phyloP scores from a whole-genome alignment of 2,113 vertebrate species.

The Hippocampus mohnikei region DNA sequence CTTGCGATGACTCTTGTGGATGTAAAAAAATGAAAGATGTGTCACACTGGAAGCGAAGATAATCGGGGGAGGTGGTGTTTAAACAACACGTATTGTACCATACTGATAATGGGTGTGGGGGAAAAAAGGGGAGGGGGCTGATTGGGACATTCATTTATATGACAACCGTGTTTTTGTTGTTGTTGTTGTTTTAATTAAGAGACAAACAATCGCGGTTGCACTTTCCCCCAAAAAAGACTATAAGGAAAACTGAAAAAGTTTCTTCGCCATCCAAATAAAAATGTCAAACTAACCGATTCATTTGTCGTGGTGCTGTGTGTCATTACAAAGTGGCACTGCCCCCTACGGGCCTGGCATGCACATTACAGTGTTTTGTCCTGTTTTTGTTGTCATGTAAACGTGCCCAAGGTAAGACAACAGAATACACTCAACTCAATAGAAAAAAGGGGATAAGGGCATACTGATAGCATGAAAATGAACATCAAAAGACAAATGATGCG shows the following conservation, averaged over 20 bases:
- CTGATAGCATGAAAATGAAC: background rate
- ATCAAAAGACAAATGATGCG: background rate
- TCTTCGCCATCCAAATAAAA: no score
- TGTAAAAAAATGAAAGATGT: background rate
- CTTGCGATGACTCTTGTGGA: background rate
- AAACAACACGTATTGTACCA: background rate
- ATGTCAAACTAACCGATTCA: no score
- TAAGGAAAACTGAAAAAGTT: no score
- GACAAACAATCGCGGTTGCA: no score
- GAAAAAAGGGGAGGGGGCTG: background rate
- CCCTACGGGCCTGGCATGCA: background rate
- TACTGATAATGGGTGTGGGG: no score
- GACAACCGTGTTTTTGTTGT: background rate
- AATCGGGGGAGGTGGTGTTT: background rate
- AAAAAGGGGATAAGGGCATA: background rate
- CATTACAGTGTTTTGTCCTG: background rate
- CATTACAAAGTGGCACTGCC: background rate
- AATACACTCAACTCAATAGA: background rate
- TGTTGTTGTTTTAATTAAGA: no score
- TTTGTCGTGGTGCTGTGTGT: background rate
- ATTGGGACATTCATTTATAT: background rate
- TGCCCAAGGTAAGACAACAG: background rate
- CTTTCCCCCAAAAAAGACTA: no score
- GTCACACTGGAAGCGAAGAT: background rate
- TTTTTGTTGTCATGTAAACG: slow-evolving; percentile 1